Evolutionary conservation across 2,888 invertebrate genomes (phyloP).

Genomic region (Alcis repandata): DNA sequence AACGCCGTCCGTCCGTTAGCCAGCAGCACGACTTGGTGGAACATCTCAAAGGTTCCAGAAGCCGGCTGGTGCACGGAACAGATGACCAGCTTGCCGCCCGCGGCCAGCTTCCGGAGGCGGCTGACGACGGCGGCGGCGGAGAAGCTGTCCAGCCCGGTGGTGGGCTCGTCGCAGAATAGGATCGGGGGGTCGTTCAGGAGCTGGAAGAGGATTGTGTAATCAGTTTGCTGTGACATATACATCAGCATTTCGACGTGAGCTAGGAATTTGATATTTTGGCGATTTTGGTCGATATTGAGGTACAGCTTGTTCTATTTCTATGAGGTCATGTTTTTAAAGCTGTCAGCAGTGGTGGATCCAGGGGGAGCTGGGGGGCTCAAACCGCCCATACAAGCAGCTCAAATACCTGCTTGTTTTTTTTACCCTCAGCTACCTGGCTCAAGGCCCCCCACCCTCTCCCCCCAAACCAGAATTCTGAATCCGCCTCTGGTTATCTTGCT

Average conservation of each 20-base stretch:
- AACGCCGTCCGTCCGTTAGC: conserved; percentile 92
- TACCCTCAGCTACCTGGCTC: no score
- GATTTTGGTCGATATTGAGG: no score
- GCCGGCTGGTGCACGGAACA: conserved; percentile 97
- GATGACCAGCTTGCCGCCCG: conserved; percentile 91
- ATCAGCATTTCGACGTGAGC: no score
- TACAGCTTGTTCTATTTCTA: no score
- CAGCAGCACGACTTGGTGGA: conserved; percentile 92
- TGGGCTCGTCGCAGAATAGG: conserved; percentile 97
- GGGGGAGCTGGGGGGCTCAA: no score
- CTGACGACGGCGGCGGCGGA: conserved; percentile 93
- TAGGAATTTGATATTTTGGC: no score
- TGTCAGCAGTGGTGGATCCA: no score
- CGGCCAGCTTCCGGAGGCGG: conserved; percentile 88
- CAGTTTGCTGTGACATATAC: background rate
- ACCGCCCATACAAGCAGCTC: no score
- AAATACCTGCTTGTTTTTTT: no score
- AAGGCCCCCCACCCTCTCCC: no score
- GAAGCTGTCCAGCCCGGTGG: conserved; percentile 96
- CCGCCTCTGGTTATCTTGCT: background rate
- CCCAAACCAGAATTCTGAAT: background rate
- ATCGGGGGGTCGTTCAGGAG: conserved; percentile 95
- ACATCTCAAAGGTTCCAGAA: conserved; percentile 93
- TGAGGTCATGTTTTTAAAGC: no score
- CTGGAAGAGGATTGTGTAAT: conserved; percentile 70